These are phyloP conservation scores for Laticauda laticaudata DNA, from an alignment of 2,113 vertebrate species.

Conservation along the genomic window DNA sequence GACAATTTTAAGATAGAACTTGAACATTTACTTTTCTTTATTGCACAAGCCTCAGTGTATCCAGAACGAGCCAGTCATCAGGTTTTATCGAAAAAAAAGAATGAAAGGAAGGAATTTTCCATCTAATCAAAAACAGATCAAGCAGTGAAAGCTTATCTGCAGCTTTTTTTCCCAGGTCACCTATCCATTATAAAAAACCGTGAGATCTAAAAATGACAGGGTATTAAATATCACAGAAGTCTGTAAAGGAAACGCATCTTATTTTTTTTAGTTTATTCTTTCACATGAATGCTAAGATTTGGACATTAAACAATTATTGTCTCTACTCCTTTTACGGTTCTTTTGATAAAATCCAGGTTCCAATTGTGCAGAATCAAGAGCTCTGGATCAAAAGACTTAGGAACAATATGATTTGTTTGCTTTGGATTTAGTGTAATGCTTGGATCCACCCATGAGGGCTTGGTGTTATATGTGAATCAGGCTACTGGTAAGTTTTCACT, in stretches of 20 bases:
- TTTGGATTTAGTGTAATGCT: not conserved
- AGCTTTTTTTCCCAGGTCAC: constrained; percentile 21
- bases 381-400: not conserved
- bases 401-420: not conserved
- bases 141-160: constrained; percentile 33
- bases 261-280: not conserved
- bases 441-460: not conserved
- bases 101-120: constrained; percentile 19
- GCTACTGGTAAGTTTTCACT: not conserved
- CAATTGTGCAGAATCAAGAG: not conserved
- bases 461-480: not conserved
- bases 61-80: not conserved
- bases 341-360: not conserved
- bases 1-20: not conserved
- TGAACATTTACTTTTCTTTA: constrained; percentile 25
- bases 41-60: constrained; percentile 1
- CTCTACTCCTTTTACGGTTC: not conserved
- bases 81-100: not conserved
- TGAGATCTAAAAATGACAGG: not conserved
- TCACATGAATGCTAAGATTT: constrained; percentile 11
- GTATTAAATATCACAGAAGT: constrained; percentile 13
- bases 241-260: not conserved
- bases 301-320: not conserved
- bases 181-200: constrained; percentile 29
- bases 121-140: constrained; percentile 42